Conservation (phyloP, 2,113 vertebrate species). For the Myrmophylax atrothorax region DNA sequence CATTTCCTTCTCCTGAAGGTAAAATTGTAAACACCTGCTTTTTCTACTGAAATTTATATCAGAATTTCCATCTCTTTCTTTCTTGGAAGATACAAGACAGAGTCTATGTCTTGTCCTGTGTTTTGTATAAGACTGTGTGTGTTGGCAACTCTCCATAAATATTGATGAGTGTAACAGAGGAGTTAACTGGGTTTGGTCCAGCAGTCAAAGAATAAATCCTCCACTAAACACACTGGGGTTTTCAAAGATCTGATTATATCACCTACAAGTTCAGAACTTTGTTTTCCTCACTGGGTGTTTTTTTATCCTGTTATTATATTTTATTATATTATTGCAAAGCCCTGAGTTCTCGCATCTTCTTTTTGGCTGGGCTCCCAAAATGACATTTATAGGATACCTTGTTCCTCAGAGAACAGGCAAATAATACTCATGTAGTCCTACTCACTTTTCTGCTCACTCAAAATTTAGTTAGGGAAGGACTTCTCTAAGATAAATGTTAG, state of each 20-base stretch:
- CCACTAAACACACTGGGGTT: background rate
- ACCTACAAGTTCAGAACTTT: constrained; percentile 33
- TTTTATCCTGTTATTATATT: background rate
- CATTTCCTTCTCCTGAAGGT: constrained; percentile 45
- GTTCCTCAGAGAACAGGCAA: background rate
- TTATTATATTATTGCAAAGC: background rate
- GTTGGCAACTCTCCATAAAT: constrained; percentile 35
- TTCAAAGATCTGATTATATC: constrained; percentile 44
- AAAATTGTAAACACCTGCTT: constrained; percentile 44
- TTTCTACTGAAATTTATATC: background rate
- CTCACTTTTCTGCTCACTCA: background rate
- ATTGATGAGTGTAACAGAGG: constrained; percentile 56
- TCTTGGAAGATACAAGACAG: background rate
- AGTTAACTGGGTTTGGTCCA: constrained; percentile 54
- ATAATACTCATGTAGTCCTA: background rate
- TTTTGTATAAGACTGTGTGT: background rate
- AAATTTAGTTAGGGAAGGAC: background rate
- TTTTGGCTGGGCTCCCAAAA: background rate
- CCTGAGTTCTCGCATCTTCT: constrained; percentile 19
- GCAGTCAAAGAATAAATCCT: constrained; percentile 33
- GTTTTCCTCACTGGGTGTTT: background rate
- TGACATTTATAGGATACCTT: constrained; percentile 15
- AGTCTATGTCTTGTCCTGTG: background rate
- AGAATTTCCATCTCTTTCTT: constrained; percentile 9
- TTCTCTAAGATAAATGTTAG: constrained; percentile 14